Evolutionary conservation across 1,140 invertebrate species (phyloP).

Genomic region (Macrobrachium nipponense): DNA sequence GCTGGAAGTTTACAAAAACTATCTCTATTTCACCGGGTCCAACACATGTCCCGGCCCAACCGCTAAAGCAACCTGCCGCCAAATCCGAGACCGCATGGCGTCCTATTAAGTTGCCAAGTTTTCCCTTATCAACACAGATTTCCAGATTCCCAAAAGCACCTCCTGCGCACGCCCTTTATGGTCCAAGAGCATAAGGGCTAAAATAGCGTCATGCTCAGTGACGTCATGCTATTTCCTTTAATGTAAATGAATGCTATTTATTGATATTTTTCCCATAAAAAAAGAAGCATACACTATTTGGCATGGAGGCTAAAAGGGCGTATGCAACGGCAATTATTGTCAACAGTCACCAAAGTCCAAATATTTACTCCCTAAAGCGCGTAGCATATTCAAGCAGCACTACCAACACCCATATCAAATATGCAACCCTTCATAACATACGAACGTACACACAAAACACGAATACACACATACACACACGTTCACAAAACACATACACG

Average conservation of each 20-base stretch:
- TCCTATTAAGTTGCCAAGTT: slow-evolving; percentile 62
- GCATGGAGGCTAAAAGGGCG: slow-evolving; percentile 48
- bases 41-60: slow-evolving; percentile 47
- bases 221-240: not conserved
- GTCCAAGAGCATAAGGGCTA: slow-evolving; percentile 1
- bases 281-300: slow-evolving; percentile 49
- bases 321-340: slow-evolving; percentile 60
- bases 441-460: too few species aligned
- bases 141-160: slow-evolving; percentile 54
- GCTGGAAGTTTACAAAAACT: slow-evolving; percentile 6
- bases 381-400: not conserved
- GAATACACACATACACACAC: too few species aligned
- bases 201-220: not conserved
- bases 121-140: slow-evolving; percentile 62
- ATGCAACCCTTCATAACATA: too few species aligned
- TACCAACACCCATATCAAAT: not conserved
- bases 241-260: too few species aligned
- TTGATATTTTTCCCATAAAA: slow-evolving; percentile 19
- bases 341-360: slow-evolving; percentile 43
- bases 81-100: slow-evolving; percentile 54
- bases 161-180: slow-evolving; percentile 34
- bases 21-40: slow-evolving; percentile 1
- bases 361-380: too few species aligned
- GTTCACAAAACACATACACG: too few species aligned
- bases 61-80: slow-evolving; percentile 50